phyloP scores from a whole-genome alignment of 1,140 invertebrate genomes.

The Venustaconcha ellipsiformis region DNA sequence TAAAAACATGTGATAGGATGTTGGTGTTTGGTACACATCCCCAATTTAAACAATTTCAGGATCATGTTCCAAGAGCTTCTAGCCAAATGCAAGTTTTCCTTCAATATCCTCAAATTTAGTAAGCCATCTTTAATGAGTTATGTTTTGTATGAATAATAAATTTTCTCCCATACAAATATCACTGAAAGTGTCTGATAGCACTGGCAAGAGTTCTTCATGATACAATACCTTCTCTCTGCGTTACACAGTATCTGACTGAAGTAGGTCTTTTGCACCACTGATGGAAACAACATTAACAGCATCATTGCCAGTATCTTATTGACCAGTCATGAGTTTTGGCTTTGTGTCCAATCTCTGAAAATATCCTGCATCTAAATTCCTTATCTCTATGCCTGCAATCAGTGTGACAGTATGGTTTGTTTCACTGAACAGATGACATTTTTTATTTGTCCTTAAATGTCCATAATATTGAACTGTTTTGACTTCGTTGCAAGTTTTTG shows the following conservation, averaged over 20 bases:
- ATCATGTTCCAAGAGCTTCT: constrained; percentile 8
- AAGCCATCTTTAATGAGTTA: not conserved
- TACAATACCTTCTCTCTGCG: not conserved
- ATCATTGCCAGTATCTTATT: not conserved
- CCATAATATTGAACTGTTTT: too few species aligned
- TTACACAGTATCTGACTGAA: not conserved
- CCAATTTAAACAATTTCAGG: constrained; percentile 2
- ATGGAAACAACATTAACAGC: not conserved
- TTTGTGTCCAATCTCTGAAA: too few species aligned
- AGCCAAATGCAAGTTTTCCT: constrained; percentile 2
- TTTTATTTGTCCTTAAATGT: too few species aligned
- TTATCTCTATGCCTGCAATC: too few species aligned
- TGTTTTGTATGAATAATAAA: constrained; percentile 10
- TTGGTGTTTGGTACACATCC: not conserved
- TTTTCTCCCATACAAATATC: constrained; percentile 5
- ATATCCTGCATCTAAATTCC: too few species aligned
- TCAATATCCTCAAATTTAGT: constrained; percentile 10
- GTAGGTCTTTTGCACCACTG: not conserved
- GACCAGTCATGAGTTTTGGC: too few species aligned
- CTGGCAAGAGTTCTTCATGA: constrained; percentile 1
- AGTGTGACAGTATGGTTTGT: too few species aligned
- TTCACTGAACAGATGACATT: too few species aligned
- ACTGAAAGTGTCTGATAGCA: not conserved
- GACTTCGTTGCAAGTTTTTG: too few species aligned
- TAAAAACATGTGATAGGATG: not conserved